Base-by-base conservation (phyloP, 2,113 vertebrate genomes). In the Glaucidium brasilianum region DNA sequence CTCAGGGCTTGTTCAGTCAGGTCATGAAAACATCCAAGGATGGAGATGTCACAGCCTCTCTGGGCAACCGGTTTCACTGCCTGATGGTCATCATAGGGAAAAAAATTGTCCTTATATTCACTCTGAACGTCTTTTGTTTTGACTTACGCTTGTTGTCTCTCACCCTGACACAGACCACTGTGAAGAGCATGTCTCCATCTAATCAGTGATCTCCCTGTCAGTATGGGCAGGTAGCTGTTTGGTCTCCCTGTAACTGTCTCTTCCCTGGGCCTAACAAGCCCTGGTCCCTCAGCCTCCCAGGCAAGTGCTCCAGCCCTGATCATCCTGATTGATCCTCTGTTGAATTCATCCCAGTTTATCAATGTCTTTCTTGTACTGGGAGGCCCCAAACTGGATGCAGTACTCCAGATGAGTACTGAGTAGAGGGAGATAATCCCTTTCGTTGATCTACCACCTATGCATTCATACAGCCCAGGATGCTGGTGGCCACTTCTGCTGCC, bases 131-230 rank as follows among this genome's bases (percentile, higher is more conserved):
- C 14, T 80, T 26, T 41, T 63, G 12, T 12, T 91, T 60, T 50
- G 20, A 8, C 3, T 60, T 37, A 3, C 4, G 25, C 17, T 20
- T 64, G 10, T 20, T 50, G 37, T 19, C 9, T 69, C 32, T 39
- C 9, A 17, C 16, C 20, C 30, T 72, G 30, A 22, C 12, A 52
- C 0, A 1, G 21, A 15, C 6, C 16, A 6, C 43, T 49, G 15
- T 52, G 25, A 79, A 43, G 17, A n/a, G 5, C 6, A 1, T 1
- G 7, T 30, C 12, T 68, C 52, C 37, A 9, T 20, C 37, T 82
- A 20, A 45, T 7, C 23, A 32, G 72, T 34, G 43, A 25, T 8
- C 8, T 75, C 13, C 32, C 32, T 34, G 11, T 5, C 7, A 5
- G 11, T 4, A 23, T 3, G 18, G 43, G 8, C 27, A 25, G 32